Conservation (phyloP, 2,888 invertebrate genomes). For the Oscheius sp. region DNA sequence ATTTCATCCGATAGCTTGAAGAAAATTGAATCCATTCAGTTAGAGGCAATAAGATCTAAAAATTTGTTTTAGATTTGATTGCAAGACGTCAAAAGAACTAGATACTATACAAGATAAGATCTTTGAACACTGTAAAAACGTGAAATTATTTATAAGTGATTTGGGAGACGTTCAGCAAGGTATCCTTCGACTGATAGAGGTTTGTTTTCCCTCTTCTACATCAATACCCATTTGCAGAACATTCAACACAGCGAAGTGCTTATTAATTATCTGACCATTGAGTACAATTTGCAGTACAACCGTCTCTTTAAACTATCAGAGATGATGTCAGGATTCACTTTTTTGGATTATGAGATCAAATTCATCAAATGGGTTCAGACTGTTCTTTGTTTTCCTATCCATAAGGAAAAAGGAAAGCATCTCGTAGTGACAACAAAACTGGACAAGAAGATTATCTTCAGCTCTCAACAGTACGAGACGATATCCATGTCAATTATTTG, state of each 20-base stretch:
- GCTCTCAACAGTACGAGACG: background rate
- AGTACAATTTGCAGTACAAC: constrained; percentile 10
- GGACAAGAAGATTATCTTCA: background rate
- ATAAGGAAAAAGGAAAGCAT: background rate
- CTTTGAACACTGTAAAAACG: background rate
- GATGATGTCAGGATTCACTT: background rate
- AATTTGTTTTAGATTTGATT: constrained; percentile 1
- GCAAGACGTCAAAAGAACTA: background rate
- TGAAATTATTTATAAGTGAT: background rate
- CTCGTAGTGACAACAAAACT: constrained; percentile 1
- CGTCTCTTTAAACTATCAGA: constrained; percentile 4
- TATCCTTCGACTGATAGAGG: background rate
- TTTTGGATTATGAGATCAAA: background rate
- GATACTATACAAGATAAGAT: background rate
- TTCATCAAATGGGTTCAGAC: background rate
- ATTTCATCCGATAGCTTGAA: background rate
- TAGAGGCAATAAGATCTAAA: background rate
- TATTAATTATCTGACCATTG: background rate
- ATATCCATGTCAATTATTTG: background rate
- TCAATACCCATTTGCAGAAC: background rate
- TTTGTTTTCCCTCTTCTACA: background rate
- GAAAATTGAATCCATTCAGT: constrained; percentile 1
- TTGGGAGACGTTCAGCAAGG: background rate
- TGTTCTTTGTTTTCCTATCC: background rate
- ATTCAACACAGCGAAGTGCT: background rate